Conservation (phyloP, 2,888 invertebrate species). For the Frankliniella fusca region DNA sequence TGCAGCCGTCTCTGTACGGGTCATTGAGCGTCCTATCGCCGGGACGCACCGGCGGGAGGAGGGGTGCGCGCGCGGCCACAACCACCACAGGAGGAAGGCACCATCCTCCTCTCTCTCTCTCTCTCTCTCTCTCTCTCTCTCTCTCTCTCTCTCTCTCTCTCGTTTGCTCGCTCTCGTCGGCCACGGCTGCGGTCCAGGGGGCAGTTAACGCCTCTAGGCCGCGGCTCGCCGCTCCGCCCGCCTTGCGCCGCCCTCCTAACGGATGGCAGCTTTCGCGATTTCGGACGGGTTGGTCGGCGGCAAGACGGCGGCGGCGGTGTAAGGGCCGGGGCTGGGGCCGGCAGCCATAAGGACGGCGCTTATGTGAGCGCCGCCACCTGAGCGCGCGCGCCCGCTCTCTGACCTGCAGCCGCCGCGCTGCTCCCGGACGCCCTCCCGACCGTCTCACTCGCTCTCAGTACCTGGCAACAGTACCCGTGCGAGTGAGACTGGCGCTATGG, state of each 20-base stretch:
- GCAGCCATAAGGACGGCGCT: no score
- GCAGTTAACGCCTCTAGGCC: neutral
- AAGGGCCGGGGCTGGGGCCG: no score
- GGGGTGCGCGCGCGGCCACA: neutral
- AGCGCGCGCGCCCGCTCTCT: neutral
- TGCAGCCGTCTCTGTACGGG: neutral
- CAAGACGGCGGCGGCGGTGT: no score
- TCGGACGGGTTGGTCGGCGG: neutral
- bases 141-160: neutral
- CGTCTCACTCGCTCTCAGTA: neutral
- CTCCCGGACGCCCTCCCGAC: no score
- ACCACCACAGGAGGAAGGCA: neutral
- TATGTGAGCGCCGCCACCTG: neutral
- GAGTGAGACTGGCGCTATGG: neutral
- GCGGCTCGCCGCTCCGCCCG: neutral
- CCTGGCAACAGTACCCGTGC: neutral
- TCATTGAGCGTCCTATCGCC: neutral
- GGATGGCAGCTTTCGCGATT: neutral
- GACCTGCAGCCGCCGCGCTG: neutral
- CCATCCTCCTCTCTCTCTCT: neutral
- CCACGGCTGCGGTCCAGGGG: neutral
- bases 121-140: neutral
- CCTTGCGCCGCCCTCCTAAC: neutral
- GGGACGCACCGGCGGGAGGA: neutral
- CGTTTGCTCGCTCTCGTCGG: neutral